These are phyloP conservation scores for Hipparchia semele DNA, from an alignment of 2,888 invertebrate species.

Conservation along the genomic window DNA sequence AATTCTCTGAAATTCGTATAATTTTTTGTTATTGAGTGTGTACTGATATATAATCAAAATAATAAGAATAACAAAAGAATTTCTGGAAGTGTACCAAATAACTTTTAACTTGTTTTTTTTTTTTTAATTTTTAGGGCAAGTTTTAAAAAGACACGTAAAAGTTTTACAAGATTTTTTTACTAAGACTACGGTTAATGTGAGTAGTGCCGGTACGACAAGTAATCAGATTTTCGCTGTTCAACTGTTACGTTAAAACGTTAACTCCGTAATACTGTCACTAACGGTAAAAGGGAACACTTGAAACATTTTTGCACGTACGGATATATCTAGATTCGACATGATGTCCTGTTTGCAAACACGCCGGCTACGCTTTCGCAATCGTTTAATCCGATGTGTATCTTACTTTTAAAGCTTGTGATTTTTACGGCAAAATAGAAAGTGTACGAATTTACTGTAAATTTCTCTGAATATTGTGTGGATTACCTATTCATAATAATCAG, in stretches of 20 bases:
- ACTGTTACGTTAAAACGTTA: slow-evolving; percentile 24
- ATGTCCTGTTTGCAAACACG: slow-evolving; percentile 29
- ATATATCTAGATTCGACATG: slow-evolving; percentile 30
- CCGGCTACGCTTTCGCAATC: slow-evolving; percentile 25
- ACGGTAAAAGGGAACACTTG: slow-evolving; percentile 30
- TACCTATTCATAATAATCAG: background rate
- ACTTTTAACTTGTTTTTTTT: no score
- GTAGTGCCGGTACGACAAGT: background rate
- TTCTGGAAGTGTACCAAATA: no score
- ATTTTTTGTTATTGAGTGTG: no score
- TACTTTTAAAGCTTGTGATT: slow-evolving; percentile 17
- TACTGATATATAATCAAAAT: no score
- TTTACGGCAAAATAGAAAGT: slow-evolving; percentile 9
- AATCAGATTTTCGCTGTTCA: slow-evolving; percentile 27
- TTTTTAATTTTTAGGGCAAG: no score
- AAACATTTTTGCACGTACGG: slow-evolving; percentile 36
- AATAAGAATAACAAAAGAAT: no score
- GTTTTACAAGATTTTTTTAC: background rate
- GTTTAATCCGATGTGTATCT: slow-evolving; percentile 22
- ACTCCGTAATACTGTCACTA: slow-evolving; percentile 21
- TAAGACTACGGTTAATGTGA: background rate
- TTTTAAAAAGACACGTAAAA: no score
- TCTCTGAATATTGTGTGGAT: no score
- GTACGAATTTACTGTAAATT: slow-evolving; percentile 1
- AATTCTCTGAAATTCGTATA: no score